These are phyloP conservation scores for Hymenochirus boettgeri DNA, from an alignment of 2,113 vertebrate species.

Conservation along the genomic window DNA sequence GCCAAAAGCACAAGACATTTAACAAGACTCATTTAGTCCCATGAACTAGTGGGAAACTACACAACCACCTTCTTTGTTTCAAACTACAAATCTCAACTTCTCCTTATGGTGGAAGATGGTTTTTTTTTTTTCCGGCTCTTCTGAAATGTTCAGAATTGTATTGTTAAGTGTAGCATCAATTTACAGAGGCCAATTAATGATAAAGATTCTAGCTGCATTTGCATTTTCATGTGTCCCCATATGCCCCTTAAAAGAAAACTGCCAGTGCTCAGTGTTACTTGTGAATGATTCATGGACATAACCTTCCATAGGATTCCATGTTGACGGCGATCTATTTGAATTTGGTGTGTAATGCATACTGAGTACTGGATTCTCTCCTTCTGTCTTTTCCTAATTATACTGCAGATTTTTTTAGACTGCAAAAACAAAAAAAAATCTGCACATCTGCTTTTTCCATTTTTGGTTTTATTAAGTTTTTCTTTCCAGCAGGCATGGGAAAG, in stretches of 20 bases:
- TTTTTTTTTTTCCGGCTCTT: too few relatives aligned
- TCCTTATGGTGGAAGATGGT: too few relatives aligned
- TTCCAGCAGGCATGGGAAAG: conserved; percentile 41
- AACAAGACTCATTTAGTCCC: background rate
- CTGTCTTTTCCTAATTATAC: conserved; percentile 4
- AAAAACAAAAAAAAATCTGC: conserved; percentile 26
- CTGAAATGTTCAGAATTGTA: too few relatives aligned
- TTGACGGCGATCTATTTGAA: background rate
- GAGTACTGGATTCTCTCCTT: background rate
- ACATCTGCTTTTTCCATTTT: conserved; percentile 40
- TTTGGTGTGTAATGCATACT: background rate
- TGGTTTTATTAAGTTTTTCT: conserved; percentile 35
- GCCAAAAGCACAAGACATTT: background rate
- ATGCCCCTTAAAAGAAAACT: background rate
- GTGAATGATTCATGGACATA: too few relatives aligned
- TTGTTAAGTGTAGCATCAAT: too few relatives aligned
- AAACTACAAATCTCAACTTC: too few relatives aligned
- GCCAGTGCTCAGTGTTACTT: background rate
- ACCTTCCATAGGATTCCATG: background rate
- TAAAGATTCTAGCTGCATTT: background rate
- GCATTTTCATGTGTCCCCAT: background rate
- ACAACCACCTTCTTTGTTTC: too few relatives aligned
- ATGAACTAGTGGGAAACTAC: too few relatives aligned
- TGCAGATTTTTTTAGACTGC: conserved; percentile 21
- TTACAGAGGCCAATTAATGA: background rate